Percentiles rank a stretch among this genome's conserved stretches.
Conservation (phyloP, 2,113 vertebrate species). For the Limanda limanda region DNA sequence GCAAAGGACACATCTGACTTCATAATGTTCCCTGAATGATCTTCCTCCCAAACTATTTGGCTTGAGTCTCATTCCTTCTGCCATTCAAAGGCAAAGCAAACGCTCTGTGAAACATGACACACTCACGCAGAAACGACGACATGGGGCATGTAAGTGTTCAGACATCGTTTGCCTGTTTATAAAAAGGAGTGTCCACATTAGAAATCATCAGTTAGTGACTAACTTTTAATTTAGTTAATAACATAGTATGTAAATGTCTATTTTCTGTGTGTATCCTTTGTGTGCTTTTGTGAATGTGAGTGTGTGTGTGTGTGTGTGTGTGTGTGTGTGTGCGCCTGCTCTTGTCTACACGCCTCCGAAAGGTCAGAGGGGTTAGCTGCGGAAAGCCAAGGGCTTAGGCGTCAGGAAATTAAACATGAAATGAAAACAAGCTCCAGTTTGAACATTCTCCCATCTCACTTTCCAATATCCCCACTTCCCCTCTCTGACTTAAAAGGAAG, state of each 20-base stretch:
- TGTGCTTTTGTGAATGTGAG: constrained; percentile 52
- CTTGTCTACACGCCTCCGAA: constrained; percentile 74
- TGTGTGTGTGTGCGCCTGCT: constrained; percentile 52
- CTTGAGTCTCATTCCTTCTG: constrained; percentile 56
- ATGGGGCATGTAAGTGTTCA: too few species aligned
- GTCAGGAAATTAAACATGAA: constrained; percentile 99
- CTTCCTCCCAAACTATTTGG: constrained; percentile 78
- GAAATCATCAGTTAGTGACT: constrained; percentile 33
- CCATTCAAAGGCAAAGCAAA: constrained; percentile 69
- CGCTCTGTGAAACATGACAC: constrained; percentile 72
- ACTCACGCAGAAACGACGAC: constrained; percentile 26
- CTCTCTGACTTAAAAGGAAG: constrained; percentile 79
- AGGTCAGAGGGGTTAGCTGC: constrained; percentile 85
- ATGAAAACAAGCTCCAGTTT: constrained; percentile 96
- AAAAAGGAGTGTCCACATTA: constrained; percentile 1
- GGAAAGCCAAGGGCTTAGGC: constrained; percentile 94
- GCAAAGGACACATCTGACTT: constrained; percentile 76
- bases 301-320: constrained; percentile 43
- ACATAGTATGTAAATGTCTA: constrained; percentile 43
- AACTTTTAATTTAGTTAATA: constrained; percentile 39
- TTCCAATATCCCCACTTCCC: constrained; percentile 90
- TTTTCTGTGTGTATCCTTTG: constrained; percentile 29
- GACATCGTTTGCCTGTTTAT: too few species aligned
- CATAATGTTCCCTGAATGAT: constrained; percentile 72
- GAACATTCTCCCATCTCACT: constrained; percentile 92